Evolutionary conservation across 1,140 invertebrate genomes (phyloP), one percentile per base, ranked within the genome.

Genomic region (Panonychus citri): DNA sequence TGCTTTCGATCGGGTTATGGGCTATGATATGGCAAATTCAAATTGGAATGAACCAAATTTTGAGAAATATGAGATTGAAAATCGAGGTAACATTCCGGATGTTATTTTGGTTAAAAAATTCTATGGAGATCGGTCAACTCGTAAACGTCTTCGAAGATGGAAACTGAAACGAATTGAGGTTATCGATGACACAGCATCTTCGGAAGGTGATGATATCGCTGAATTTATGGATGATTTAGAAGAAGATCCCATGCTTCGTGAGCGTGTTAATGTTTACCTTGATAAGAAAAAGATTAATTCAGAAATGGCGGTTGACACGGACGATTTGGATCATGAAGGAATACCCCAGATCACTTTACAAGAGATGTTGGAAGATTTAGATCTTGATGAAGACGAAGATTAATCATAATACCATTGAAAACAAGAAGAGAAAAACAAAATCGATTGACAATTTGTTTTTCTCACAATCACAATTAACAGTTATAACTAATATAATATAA

Each of bases 171-270:
- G 89, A 59, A 66, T 80, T 68, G 34, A 78, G 76, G 52, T 82
- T 10, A 70, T 72, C 48, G 66, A 82, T 61, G 76, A 77, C 15
- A 48, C 53, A 60, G 27, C 34, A 54, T 59, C 58, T 58, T 62
- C 63, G 70, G 75, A 43, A 66, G 64, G 43, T 59, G 86, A 83
- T 61, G 89, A 94, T 63, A 95, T 87, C 67, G 80, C 83, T 64
- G 89, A 94, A 62, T 98, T 98, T 72, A 75, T 97, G 67, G 86
- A 97, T 64, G 94, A 99, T 67, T 69, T 99, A 52, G 94, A 99
- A 70, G 93, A 98, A 71, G 90, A 98, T 71, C 78, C 78, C 24
- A 77, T 78, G 30, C 74, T 89, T 57, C 77, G 94, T 59, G 80
- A 85, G 64, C 83, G 93, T 67, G 76, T 99, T 39, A 95, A 96